Conservation (phyloP, 2,113 vertebrate genomes). For the Diglossa brunneiventris region DNA sequence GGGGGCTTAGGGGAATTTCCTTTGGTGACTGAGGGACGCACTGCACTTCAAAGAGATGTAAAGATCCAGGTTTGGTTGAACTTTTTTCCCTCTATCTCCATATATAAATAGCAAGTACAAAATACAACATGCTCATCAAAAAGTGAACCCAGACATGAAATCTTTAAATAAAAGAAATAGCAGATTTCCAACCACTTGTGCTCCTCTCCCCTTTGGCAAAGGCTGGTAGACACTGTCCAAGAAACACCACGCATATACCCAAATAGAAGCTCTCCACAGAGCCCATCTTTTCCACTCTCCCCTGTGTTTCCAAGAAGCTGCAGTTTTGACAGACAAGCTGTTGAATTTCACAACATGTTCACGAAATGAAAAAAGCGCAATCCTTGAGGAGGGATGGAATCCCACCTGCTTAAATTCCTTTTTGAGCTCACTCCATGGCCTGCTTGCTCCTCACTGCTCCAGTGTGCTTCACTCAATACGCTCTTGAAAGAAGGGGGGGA, state of each 20-base stretch:
- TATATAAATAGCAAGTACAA: neutral
- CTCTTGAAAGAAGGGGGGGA: neutral
- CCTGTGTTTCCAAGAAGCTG: slow-evolving; percentile 16
- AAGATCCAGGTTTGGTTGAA: neutral
- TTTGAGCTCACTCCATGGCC: neutral
- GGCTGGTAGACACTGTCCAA: slow-evolving; percentile 9
- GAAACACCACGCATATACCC: slow-evolving; percentile 7
- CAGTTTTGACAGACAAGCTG: slow-evolving; percentile 43
- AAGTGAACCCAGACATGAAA: neutral
- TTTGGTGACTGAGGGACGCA: accelerated
- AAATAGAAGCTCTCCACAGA: slow-evolving; percentile 16
- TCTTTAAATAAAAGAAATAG: neutral
- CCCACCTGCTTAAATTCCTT: slow-evolving; percentile 43
- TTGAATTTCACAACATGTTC: slow-evolving; percentile 27
- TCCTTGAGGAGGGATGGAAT: neutral
- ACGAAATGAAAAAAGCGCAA: neutral
- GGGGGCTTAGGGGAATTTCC: neutral
- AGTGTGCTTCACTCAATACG: neutral
- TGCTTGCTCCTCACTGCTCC: neutral
- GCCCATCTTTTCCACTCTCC: neutral
- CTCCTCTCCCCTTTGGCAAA: slow-evolving; percentile 5
- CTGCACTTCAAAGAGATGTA: neutral
- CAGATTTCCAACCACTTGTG: neutral
- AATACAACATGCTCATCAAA: neutral
- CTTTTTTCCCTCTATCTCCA: neutral